Base-by-base conservation (phyloP, 2,797 vertebrate genomes). In the Liasis olivaceus region DNA sequence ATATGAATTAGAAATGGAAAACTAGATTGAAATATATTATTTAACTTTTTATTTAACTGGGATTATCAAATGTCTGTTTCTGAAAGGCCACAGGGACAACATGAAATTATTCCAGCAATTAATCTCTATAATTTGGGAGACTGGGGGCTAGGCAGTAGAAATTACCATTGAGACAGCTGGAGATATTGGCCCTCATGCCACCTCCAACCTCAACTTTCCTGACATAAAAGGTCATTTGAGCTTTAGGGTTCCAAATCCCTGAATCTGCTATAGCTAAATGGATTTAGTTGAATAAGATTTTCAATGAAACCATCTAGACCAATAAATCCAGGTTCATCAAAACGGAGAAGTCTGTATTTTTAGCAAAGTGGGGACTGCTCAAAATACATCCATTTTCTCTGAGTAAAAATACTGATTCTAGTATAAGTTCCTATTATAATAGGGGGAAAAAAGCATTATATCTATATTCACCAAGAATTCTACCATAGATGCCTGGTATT, bases 401-500 rank as follows among this genome's bases (percentile, higher is more conserved):
- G 0, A 3, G 42, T 56, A 85, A 91, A 92, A 90, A 62, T n/a
- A 2, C 87, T 28, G 66, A 91, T 36, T 63, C 85, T 85, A 60
- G 15, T 60, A 89, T 26, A 69, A 88, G 81, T 62, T 42, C 59
- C 54, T 51, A 5, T 88, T 72, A 89, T 15, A 51, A 87, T 0
- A 24, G 0, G 87, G 54, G 94, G 87, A 66, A 12, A 14, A 69
- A 91, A 94, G 11, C 24, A 0, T 85, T 94, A 94, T 88, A 26
- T 54, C 54, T 51, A 69, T 85, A 92, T 54, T 86, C 91, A 59
- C 12, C 0, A 69, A 77, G 20, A 90, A 69, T 69, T 93, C 85
- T 91, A 95, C 64, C n/a, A 84, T 89, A 92, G 77, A 47, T 3
- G 88, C 64, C 0, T 90, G 85, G 62, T 90, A 93, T 88, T 94